Conservation (phyloP, 2,888 invertebrate species). For the Leptarthrus brevirostris region DNA sequence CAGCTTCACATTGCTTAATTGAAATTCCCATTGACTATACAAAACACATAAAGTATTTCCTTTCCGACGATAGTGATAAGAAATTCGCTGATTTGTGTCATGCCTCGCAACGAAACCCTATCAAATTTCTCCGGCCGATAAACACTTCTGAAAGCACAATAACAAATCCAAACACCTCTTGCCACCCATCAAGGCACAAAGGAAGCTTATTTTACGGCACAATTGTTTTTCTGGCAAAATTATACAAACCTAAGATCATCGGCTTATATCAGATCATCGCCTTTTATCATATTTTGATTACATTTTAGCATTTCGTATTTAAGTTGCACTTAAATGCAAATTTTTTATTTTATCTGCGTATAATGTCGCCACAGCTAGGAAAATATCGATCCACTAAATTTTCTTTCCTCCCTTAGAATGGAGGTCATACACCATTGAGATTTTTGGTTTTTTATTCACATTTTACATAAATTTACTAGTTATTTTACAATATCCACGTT, state of each 20-base stretch:
- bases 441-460: neutral
- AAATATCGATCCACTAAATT: conserved; percentile 42
- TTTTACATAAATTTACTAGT: neutral
- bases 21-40: neutral
- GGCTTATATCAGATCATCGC: conserved; percentile 19
- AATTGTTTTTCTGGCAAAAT: neutral
- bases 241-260: conserved; percentile 10
- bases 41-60: conserved; percentile 6
- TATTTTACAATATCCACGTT: neutral
- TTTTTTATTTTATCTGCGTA: conserved; percentile 6
- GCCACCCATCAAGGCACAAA: neutral
- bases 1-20: neutral
- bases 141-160: neutral
- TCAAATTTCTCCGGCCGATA: neutral
- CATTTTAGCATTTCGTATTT: neutral
- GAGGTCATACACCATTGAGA: conserved; percentile 27
- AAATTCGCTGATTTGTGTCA: conserved; percentile 6
- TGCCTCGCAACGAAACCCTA: neutral
- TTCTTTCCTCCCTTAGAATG: conserved; percentile 40
- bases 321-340: neutral
- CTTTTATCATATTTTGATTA: neutral
- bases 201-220: neutral
- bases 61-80: conserved; percentile 13
- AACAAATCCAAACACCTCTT: neutral
- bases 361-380: conserved; percentile 46